These are phyloP conservation scores for Ennomos quercinarius DNA, from an alignment of 2,888 invertebrate species.

Conservation along the genomic window DNA sequence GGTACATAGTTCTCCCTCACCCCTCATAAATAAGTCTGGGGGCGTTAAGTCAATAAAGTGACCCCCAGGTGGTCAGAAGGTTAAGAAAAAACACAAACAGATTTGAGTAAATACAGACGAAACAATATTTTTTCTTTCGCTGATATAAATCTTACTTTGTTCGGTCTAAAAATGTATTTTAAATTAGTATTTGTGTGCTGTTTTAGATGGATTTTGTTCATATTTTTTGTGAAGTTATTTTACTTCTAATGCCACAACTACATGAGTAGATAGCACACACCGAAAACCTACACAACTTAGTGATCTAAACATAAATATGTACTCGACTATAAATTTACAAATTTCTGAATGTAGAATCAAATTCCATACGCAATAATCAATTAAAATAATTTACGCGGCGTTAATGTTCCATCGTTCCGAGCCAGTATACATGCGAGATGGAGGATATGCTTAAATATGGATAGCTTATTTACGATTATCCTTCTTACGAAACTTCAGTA, in stretches of 20 bases:
- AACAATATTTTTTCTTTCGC: neutral
- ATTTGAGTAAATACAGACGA: neutral
- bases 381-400: conserved; percentile 11
- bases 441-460: conserved; percentile 7
- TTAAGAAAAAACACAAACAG: conserved; percentile 6
- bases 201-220: neutral
- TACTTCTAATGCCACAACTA: too few species aligned
- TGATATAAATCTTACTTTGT: conserved; percentile 3
- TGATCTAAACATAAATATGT: too few species aligned
- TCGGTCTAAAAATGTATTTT: neutral
- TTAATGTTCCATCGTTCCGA: conserved; percentile 9
- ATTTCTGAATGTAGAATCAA: too few species aligned
- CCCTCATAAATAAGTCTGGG: neutral
- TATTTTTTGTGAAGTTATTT: too few species aligned
- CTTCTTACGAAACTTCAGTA: neutral
- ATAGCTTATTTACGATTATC: conserved; percentile 13
- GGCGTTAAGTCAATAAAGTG: conserved; percentile 11
- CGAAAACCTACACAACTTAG: too few species aligned
- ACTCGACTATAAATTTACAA: too few species aligned
- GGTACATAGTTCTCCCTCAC: neutral
- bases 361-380: conserved; percentile 2
- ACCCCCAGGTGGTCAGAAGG: conserved; percentile 18
- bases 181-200: neutral
- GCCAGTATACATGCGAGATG: conserved; percentile 3
- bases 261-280: too few species aligned